Evolutionary conservation across 2,888 invertebrate species (phyloP).

Genomic region (Machimus atricapillus): DNA sequence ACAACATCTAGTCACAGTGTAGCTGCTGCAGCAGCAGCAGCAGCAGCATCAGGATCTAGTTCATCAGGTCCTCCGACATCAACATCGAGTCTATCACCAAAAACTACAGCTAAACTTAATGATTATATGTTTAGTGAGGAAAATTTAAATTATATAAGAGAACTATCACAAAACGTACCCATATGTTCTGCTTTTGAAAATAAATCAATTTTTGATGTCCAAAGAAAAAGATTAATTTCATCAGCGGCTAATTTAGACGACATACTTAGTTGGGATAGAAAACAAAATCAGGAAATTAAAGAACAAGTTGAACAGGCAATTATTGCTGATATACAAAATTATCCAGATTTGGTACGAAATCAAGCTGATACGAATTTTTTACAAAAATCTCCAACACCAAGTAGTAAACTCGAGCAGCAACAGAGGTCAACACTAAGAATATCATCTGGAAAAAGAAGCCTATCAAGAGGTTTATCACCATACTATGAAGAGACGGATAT

Average conservation of each 20-base stretch:
- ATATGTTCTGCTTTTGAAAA: constrained; percentile 62
- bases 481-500: constrained; percentile 53
- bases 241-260: constrained; percentile 52
- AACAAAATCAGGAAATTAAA: constrained; percentile 54
- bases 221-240: constrained; percentile 50
- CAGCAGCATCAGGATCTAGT: not conserved
- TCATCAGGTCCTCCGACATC: not conserved
- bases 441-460: constrained; percentile 5
- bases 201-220: constrained; percentile 59
- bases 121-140: constrained; percentile 59
- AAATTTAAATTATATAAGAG: constrained; percentile 60
- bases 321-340: constrained; percentile 41
- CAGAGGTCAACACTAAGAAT: not conserved
- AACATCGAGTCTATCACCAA: constrained; percentile 1
- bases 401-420: not conserved
- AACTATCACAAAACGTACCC: constrained; percentile 61
- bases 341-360: constrained; percentile 47
- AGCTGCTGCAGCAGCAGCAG: not conserved
- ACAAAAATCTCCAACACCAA: constrained; percentile 5
- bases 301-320: constrained; percentile 47
- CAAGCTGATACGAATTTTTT: constrained; percentile 29
- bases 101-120: constrained; percentile 32
- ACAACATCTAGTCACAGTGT: not conserved
- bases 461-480: constrained; percentile 18
- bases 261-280: constrained; percentile 55